phyloP scores from a whole-genome alignment of 2,888 invertebrate genomes.

The Lithophane ornitopus region DNA sequence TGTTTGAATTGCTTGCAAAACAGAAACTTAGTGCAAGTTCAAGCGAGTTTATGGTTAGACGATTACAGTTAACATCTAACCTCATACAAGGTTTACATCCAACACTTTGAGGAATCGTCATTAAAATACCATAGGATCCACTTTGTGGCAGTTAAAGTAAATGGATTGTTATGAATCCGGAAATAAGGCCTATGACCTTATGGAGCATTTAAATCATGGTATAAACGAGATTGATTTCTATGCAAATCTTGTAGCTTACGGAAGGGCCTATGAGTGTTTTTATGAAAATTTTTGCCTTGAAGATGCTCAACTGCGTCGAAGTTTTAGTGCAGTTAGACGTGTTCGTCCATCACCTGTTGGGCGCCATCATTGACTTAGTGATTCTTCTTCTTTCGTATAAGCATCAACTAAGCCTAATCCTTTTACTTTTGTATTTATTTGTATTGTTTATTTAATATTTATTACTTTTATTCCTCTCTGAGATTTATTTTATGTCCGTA shows the following conservation, averaged over 20 bases:
- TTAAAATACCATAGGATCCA: constrained; percentile 20
- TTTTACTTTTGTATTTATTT: too few species aligned
- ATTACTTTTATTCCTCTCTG: too few species aligned
- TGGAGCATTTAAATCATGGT: constrained; percentile 5
- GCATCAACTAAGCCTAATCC: too few species aligned
- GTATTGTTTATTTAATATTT: too few species aligned
- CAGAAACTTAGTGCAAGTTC: constrained; percentile 28
- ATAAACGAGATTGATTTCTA: constrained; percentile 35
- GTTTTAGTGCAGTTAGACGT: neutral
- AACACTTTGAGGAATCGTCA: constrained; percentile 18
- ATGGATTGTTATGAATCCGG: constrained; percentile 29
- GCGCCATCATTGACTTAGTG: neutral
- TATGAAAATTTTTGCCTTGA: constrained; percentile 29
- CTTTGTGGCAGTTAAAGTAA: constrained; percentile 2
- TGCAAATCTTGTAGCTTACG: constrained; percentile 33
- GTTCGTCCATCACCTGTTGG: neutral
- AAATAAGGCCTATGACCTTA: constrained; percentile 30
- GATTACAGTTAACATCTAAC: constrained; percentile 3
- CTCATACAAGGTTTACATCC: neutral
- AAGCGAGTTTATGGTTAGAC: constrained; percentile 31
- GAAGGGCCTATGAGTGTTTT: constrained; percentile 16
- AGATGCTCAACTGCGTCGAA: neutral
- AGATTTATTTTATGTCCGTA: too few species aligned
- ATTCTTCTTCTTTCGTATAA: neutral
- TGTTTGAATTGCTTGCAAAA: constrained; percentile 25